Base-by-base conservation (phyloP, 2,113 vertebrate genomes). In the Myotis lucifugus region DNA sequence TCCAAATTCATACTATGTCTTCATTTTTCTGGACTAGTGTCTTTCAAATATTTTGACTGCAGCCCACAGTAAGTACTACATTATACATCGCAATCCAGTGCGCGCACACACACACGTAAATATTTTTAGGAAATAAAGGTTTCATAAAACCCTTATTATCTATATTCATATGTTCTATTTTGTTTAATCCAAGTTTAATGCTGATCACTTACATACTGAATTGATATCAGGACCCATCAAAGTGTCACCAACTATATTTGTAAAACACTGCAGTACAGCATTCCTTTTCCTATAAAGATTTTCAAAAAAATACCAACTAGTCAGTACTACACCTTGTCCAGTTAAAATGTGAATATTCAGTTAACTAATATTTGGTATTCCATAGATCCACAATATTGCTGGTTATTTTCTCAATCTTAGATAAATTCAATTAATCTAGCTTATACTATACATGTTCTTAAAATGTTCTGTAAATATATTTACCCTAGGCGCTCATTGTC, bases 381-480 rank as follows among this genome's bases (percentile, higher is more conserved):
- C 42, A 85, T 0, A 95, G 32, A 59, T 46, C 2, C 1, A 90
- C 14, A 85, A 42, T 81, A 81, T 85, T 29, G 6, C 15, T 70
- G 29, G 56, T 56, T 69, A 52, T 95, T 97, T 96, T 52, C 81
- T 96, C 66, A 92, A 97, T 96, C 90, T 93, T 76, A 69, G 37
- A n/a, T 48, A 78, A 83, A 85, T 54, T 67, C 52, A 74, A 61
- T 73, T 85, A 25, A 81, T 72, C n/a, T 93, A 93, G 18, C 21
- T 69, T 81, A 1, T 74, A 78, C 85, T 97, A 84, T 19, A 59
- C 12, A 46, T 54, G 18, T 69, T 78, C n/a, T 90, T 73, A 73
- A 96, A 88, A 94, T 86, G n/a, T 10, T 54, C 52, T 88, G 37
- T 67, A 88, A 90, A 95, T 74, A 69, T 19, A 79, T 64, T 94